Evolutionary conservation across 2,797 vertebrate species (phyloP).

Genomic region (Erpetoichthys calabaricus): DNA sequence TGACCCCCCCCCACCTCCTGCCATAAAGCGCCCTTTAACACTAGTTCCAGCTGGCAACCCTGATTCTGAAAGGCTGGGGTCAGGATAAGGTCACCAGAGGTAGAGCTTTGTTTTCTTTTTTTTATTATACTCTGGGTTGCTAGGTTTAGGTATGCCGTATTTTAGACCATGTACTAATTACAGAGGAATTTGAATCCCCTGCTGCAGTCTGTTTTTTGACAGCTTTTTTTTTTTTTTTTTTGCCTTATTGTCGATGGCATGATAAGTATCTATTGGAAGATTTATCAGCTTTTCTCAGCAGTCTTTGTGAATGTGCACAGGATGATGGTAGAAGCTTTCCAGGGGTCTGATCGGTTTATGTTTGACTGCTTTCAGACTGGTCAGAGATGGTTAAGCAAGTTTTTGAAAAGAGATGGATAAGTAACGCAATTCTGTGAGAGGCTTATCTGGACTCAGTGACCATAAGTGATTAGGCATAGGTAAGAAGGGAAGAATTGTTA

Average conservation of each 20-base stretch:
- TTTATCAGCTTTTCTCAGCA: constrained; percentile 31
- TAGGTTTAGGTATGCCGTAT: constrained; percentile 71
- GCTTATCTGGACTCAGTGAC: too few species aligned
- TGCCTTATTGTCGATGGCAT: constrained; percentile 37
- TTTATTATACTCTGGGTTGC: constrained; percentile 44
- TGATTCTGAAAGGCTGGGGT: constrained; percentile 58
- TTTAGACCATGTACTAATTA: constrained; percentile 65
- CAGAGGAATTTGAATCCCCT: constrained; percentile 50
- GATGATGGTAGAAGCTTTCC: constrained; percentile 19
- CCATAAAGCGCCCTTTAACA: constrained; percentile 42
- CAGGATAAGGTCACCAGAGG: constrained; percentile 55
- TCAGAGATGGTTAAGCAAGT: background rate
- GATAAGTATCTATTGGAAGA: constrained; percentile 34
- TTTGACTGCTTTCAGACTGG: background rate
- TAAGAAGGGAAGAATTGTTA: too few species aligned
- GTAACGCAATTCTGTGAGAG: background rate
- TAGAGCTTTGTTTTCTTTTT: constrained; percentile 44
- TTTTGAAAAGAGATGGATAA: background rate
- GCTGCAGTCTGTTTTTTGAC: constrained; percentile 34
- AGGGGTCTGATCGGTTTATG: constrained; percentile 1
- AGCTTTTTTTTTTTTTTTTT: constrained; percentile 16
- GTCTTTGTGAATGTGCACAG: constrained; percentile 19
- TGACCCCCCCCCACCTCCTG: constrained; percentile 30
- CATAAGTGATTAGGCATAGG: too few species aligned
- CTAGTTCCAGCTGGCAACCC: constrained; percentile 62